These are phyloP conservation scores for Lasius platythorax DNA, from an alignment of 2,888 invertebrate species.

Conservation along the genomic window DNA sequence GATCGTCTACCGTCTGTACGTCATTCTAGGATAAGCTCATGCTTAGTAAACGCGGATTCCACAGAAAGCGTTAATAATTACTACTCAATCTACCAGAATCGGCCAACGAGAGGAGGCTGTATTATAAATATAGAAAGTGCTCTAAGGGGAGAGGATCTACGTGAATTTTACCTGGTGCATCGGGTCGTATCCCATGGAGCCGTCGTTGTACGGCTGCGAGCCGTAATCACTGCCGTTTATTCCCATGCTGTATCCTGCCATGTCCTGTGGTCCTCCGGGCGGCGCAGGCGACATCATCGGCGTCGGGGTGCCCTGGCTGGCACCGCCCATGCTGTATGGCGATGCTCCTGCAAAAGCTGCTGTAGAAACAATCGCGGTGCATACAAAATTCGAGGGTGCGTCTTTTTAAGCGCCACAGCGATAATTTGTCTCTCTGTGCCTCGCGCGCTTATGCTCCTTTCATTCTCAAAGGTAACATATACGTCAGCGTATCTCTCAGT, in stretches of 20 bases:
- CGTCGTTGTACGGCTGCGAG: conserved; percentile 94
- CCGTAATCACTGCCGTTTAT: conserved; percentile 96
- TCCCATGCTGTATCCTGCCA: conserved; percentile 97
- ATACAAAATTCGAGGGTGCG: conserved; percentile 84
- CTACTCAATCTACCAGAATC: conserved; percentile 56
- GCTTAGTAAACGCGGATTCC: conserved; percentile 56
- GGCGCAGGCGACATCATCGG: conserved; percentile 98
- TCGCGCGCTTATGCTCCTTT: conserved; percentile 32
- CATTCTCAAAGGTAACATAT: not conserved
- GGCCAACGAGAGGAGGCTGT: conserved; percentile 24
- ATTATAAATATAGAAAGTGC: not conserved
- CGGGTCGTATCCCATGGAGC: conserved; percentile 96
- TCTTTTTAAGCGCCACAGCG: conserved; percentile 68
- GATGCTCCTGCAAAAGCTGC: conserved; percentile 91
- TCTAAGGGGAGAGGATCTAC: not conserved
- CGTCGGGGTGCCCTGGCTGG: conserved; percentile 95
- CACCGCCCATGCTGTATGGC: conserved; percentile 94
- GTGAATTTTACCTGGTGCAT: conserved; percentile 92
- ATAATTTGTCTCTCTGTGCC: conserved; percentile 53
- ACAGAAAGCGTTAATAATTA: conserved; percentile 63
- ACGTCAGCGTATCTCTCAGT: not conserved
- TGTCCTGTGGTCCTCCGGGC: conserved; percentile 92
- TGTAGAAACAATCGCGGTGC: conserved; percentile 86
- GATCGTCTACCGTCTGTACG: not conserved
- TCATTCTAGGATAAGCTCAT: conserved; percentile 55